Base-by-base conservation (phyloP, 2,888 invertebrate genomes). In the Eupithecia inturbata region DNA sequence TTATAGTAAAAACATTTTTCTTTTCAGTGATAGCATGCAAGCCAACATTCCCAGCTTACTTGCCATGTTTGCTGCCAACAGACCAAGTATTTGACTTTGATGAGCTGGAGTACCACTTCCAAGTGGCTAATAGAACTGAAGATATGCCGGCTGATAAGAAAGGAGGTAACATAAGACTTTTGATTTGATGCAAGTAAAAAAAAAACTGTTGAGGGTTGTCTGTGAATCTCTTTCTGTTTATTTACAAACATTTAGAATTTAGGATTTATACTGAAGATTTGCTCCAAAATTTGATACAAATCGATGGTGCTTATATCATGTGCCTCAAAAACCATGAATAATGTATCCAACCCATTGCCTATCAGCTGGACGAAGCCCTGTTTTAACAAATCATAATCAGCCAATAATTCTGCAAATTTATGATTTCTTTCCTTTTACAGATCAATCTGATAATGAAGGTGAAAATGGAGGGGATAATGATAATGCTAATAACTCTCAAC, bases 71-170 rank as follows among this genome's bases (percentile, higher is more conserved):
- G 36, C 92, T 99, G 83, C 99, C 99, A 0, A 97, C 97, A 81
- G 99, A 99, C 93, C 98, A 99, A 95, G 97, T 99, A 53, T 98
- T 98, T 89, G 98, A 99, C 86, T 97, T 97, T 85, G 98, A 98
- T 86, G 97, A 98, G 85, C 90, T 97, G 76, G 97, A 97, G 84
- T 96, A 96, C 84, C 96, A 96, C 87, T 96, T 96, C 81, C 95
- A 96, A 89, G 96, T 96, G 71, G 95, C 96, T 6, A 96, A 96
- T 85, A 94, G 96, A 77, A 96, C 96, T 39, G 96, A 96, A 86
- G 96, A 96, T 87, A 91, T 93, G 82, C 95, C 95, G 39, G 85
- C 95, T 75, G 95, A 95, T 82, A 95, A 95, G 79, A 95, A 95
- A 91, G 92, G 92, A 91, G 77, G 72, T 69, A 63, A 45, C 28